Percentiles rank a stretch among this genome's conserved stretches.
Evolutionary conservation across 2,113 vertebrate genomes (phyloP).

Genomic region (Crotalus viridis): DNA sequence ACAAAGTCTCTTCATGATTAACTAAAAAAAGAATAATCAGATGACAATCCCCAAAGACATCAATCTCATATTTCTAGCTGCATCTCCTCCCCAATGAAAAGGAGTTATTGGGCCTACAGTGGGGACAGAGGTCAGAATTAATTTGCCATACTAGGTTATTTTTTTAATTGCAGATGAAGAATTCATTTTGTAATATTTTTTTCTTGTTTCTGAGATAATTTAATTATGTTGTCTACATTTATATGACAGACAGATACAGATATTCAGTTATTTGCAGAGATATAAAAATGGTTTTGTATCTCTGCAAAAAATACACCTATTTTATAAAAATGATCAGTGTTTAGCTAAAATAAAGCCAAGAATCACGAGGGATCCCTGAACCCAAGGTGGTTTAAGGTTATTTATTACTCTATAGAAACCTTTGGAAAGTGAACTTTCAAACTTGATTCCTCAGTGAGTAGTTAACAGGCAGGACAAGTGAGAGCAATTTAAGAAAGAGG

Average conservation of each 20-base stretch:
- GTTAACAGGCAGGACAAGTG: conserved; percentile 34
- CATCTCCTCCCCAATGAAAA: not conserved
- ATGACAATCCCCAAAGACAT: not conserved
- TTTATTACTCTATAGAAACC: conserved; percentile 21
- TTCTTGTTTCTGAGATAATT: not conserved
- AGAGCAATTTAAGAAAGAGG: conserved; percentile 27
- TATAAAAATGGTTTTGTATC: not conserved
- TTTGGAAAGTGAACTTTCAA: conserved; percentile 37
- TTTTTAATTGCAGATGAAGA: not conserved
- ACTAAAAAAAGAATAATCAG: not conserved
- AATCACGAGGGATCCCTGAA: not conserved
- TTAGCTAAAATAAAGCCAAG: conserved; percentile 7
- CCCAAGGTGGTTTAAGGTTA: conserved; percentile 1
- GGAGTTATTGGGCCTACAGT: not conserved
- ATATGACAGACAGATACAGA: not conserved
- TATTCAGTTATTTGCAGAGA: not conserved
- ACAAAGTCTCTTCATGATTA: not conserved
- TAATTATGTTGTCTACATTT: not conserved
- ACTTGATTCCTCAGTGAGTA: not conserved
- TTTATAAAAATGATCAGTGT: not conserved
- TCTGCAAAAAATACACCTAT: not conserved
- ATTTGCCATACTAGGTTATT: not conserved
- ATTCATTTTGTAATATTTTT: not conserved
- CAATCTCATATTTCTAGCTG: not conserved
- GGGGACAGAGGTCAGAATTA: not conserved